Base-by-base conservation (phyloP, 1,140 invertebrate genomes). In the Elymnias hypermnestra region DNA sequence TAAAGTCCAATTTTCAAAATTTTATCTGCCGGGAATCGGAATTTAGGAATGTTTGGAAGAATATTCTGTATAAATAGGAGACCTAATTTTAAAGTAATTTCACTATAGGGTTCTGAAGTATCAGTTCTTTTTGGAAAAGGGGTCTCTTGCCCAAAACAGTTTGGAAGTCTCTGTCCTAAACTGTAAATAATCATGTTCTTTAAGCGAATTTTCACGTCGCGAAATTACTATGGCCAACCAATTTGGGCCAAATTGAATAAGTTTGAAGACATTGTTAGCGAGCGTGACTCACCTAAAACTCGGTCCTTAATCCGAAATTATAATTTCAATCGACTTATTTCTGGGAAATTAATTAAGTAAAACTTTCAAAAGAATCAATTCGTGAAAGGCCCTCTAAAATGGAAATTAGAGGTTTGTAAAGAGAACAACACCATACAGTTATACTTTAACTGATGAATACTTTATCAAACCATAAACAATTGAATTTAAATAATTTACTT, bases 161-260 rank as follows among this genome's bases (percentile, higher is more conserved):
- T n/a, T n/a, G n/a, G n/a, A n/a, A n/a, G n/a, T n/a, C n/a, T n/a
- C n/a, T n/a, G n/a, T n/a, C n/a, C n/a, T n/a, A n/a, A 39, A 43
- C 33, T 37, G 22, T 23, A 51, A 39, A 51, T 44, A 44, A 51
- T 51, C 40, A 41, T 45, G 47, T 44, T 56, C 47, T 56, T 44
- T 50, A 37, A 45, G 43, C 26, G 43, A 51, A 47, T 47, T 57
- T 49, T 38, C 52, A 54, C 45, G 44, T 54, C 48, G 35, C 39
- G 23, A 49, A 53, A 54, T 54, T 49, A 44, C 52, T 43, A 54
- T 54, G 52, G 46, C 45, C 46, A 22, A 55, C 36, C 60, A 69
- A 65, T 65, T 65, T 48, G 23, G 22, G 43, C 21, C 37, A 54
- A 64, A 59, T 61, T 58, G 57, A 64, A 69, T 63, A 69, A 69